Base-by-base conservation (phyloP, 2,113 vertebrate species). In the Burhinus oedicnemus region DNA sequence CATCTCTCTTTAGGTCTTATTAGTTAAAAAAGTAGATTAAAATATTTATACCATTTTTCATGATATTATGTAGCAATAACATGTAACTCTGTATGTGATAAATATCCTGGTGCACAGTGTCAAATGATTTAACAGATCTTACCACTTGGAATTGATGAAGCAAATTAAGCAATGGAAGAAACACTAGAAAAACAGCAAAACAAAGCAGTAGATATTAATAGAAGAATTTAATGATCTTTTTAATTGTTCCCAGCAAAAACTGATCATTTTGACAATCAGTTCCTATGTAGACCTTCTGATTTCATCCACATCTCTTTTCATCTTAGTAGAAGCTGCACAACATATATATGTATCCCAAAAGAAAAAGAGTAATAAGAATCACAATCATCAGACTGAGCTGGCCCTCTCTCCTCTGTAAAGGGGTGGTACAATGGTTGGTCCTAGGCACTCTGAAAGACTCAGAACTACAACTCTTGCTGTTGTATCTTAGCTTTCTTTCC, bases 121-220 rank as follows among this genome's bases (percentile, higher is more conserved):
- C 93, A 96, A 96, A 75, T 95, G 80, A 97, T 97, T 95, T 96
- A 96, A 42, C 36, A 16, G 14, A 89, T 89, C 74, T 58, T 74
- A 83, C 92, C 87, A 93, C 54, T 97, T 96, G 89, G 70, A 97
- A 65, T 51, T 40, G 77, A 92, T 96, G 57, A 97, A 97, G 62
- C 52, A 96, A 93, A 97, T 87, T 85, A 95, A 97, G 80, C 89
- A 97, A 93, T 57, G 92, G 86, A 87, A 96, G 61, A 80, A 95
- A 93, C 49, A 92, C 57, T 77, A 72, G 75, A 87, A 91, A 98
- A 97, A 95, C 61, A 90, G 51, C 52, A 95, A 96, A 96, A 88
- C 29, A 94, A 95, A 87, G n/a, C 44, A 81, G 82, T 71, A 83
- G 16, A 42, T 83, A 83, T 92, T 96, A 95, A 88, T 36, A 89